A percentile compares a stretch with the other conserved stretches of the same genome.
Evolutionary conservation across 2,888 invertebrate species (phyloP).

Genomic region (Pandemis heparana): DNA sequence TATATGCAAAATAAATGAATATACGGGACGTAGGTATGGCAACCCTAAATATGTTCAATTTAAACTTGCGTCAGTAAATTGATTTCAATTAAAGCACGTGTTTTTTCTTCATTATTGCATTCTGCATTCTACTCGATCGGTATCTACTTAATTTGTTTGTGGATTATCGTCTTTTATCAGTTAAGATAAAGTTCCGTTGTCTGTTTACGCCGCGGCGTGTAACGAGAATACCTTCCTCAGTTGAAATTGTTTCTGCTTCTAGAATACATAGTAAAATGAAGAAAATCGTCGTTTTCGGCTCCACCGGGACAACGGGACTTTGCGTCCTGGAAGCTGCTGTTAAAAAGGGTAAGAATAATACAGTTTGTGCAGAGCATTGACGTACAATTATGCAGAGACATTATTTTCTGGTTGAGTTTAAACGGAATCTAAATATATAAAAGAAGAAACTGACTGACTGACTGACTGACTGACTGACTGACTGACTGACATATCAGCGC

Average conservation of each 20-base stretch:
- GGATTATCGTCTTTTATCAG: conserved; percentile 32
- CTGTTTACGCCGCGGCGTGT: background rate
- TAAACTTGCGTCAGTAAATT: conserved; percentile 29
- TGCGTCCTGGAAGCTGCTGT: conserved; percentile 92
- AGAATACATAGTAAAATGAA: conserved; percentile 82
- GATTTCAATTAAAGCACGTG: background rate
- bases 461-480: too few species aligned
- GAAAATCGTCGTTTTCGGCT: conserved; percentile 93
- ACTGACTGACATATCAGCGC: too few species aligned
- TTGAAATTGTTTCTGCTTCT: conserved; percentile 14
- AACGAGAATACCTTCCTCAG: background rate
- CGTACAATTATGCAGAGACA: too few species aligned
- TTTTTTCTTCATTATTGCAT: too few species aligned
- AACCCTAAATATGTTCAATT: conserved; percentile 20
- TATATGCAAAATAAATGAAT: too few species aligned
- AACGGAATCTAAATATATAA: too few species aligned
- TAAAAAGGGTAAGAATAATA: conserved; percentile 88
- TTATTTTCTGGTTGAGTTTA: too few species aligned
- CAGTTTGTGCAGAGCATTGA: too few species aligned
- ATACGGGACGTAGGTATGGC: too few species aligned
- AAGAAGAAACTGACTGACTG: too few species aligned
- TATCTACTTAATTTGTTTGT: conserved; percentile 28
- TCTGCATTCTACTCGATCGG: conserved; percentile 32
- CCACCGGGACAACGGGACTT: conserved; percentile 93
- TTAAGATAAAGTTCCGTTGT: conserved; percentile 30